Base-by-base conservation (phyloP, 2,888 invertebrate species). In the Plebejus melissa region DNA sequence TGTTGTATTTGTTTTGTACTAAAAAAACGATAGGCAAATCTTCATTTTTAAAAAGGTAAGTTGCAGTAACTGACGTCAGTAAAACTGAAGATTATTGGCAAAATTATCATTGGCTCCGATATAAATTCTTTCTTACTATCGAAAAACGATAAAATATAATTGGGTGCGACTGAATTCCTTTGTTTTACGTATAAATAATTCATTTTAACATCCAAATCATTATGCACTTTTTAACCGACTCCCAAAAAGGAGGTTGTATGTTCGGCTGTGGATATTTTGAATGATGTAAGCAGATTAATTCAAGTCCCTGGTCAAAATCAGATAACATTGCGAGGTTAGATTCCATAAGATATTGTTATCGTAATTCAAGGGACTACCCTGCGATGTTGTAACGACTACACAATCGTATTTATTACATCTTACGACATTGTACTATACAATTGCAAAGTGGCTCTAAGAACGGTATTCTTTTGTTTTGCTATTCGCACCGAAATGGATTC, bases 301-400 rank as follows among this genome's bases (percentile, higher is more conserved):
- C 70, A 46, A 70, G 9, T n/a, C n/a, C 38, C 9, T 41, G 4
- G 22, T 46, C 71, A 71, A 46, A 71, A 71, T 41, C 70, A 54
- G 54, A 28, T 46, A 72, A 32, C 16, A 38, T 32, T 57, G 22
- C 75, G 22, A 75, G 75, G 75, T 46, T 58, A 58, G 69, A 54
- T 22, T 32, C 58, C 22, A 22, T 38, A 75, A 74, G 65, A 32
- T 16, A 71, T 71, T 71, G 60, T 71, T 71, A 75, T 75, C 71
- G 41, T 75, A 70, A 70, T 60, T 75, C 75, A 71, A 75, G 71
- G 75, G 75, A 72, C 32, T 72, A 50, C 72, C 28, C 50, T 72
- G 32, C 32, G 46, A 46, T 72, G 72, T 72, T 50, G 50, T 71
- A 71, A 71, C 13, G 22, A 9, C 70, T 41, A n/a, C 38, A 32